phyloP scores from a whole-genome alignment of 1,140 invertebrate genomes.

The Triops longicaudatus region DNA sequence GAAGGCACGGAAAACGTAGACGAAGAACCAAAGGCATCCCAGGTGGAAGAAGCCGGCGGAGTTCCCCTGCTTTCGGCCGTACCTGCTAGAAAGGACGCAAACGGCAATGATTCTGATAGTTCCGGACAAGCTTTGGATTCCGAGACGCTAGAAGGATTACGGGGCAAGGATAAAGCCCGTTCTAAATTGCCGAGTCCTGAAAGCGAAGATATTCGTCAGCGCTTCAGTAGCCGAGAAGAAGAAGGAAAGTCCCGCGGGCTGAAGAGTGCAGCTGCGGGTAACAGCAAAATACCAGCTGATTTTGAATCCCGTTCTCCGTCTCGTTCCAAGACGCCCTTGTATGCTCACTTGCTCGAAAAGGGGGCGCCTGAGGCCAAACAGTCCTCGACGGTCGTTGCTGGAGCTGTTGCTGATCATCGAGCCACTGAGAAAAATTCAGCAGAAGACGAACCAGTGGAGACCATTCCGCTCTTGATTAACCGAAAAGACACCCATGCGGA shows the following conservation, averaged over 20 bases:
- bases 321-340: neutral
- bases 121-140: slow-evolving; percentile 21
- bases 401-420: neutral
- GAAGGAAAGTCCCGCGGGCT: neutral
- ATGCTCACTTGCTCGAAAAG: slow-evolving; percentile 11
- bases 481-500: neutral
- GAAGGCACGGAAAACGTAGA: slow-evolving; percentile 25
- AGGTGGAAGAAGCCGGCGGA: neutral
- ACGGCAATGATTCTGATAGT: slow-evolving; percentile 7
- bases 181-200: slow-evolving; percentile 25
- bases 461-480: neutral
- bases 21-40: neutral
- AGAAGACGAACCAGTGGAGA: neutral
- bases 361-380: neutral
- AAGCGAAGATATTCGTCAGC: slow-evolving; percentile 24
- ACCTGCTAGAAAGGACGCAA: neutral
- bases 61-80: neutral
- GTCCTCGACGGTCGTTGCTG: neutral
- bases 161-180: slow-evolving; percentile 18
- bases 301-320: neutral
- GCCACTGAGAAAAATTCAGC: neutral
- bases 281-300: slow-evolving; percentile 1
- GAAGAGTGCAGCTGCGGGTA: neutral
- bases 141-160: slow-evolving; percentile 22
- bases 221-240: neutral